Base-by-base conservation (phyloP, 37 sponge, comb jelly and placozoan genomes). In the Cladorhizidae sp. region DNA sequence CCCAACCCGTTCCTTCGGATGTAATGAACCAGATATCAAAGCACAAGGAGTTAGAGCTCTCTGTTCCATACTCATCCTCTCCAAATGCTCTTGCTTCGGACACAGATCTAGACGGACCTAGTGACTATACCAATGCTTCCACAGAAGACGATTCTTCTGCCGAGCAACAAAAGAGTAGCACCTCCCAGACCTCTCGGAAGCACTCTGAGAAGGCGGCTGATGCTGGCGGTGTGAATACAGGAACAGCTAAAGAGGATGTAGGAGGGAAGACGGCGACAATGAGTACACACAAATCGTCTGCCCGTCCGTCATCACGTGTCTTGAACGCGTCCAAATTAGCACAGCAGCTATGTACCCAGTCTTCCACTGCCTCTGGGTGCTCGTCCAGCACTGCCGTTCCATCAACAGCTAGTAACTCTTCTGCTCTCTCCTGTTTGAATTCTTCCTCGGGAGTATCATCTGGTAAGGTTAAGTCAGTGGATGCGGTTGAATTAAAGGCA, bases 1-100 rank as follows among this genome's bases (percentile, higher is more conserved):
- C 92, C 11, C 92, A 92, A 70, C 85, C 88, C 40, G 89, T 92
- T 9, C 76, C 80, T 14, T 17, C 38, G 50, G 85, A 92, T 26
- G 22, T 82, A 22, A 23, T 83, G 43, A 57, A 91, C 23, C 74
- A 65, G 39, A 55, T 87, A 0, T 57, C 21, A 18, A 68, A 56
- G 56, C 77, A 61, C 42, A 39, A 76, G 28, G 42, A 41, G 45
- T 22, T 22, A 52, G 74, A 74, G 9, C 49, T 45, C 49, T 9
- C 49, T 9, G 5, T 22, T 33, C 37, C 29, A 51, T 9, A 14
- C 28, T 33, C 54, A 74, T 42, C 67, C 5, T 32, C 33, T 14
- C 17, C 36, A 35, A 35, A 31, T 45, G 9, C 49, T 45, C 5
- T 12, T 45, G 5, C 49, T 45, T 45, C 9, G 49, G 5, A 45